Evolutionary conservation across 23 tunicate species (phyloP).

Genomic region (Corella eumyota): DNA sequence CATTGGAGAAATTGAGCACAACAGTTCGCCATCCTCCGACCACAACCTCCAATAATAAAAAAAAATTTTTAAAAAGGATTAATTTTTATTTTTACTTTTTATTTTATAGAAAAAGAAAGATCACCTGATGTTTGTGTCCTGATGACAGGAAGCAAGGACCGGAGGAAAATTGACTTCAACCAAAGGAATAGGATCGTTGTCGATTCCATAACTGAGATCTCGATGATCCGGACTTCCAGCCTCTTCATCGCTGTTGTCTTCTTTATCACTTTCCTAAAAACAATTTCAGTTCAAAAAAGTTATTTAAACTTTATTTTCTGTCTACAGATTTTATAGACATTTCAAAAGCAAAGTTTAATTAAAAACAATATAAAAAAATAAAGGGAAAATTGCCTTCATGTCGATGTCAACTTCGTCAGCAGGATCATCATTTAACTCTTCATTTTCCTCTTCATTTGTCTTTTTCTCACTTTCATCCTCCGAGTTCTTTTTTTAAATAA

Average conservation of each 20-base stretch:
- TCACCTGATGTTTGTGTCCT: slow-evolving; percentile 55
- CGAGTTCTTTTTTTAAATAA: too few species aligned
- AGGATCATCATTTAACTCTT: slow-evolving; percentile 41
- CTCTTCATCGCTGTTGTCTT: slow-evolving; percentile 9
- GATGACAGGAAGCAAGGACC: slow-evolving; percentile 69
- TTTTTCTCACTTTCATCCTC: slow-evolving; percentile 6
- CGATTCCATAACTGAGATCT: slow-evolving; percentile 21
- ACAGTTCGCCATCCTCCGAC: slow-evolving; percentile 53
- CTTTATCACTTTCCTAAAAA: too few species aligned
- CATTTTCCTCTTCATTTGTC: slow-evolving; percentile 6
- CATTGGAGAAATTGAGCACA: slow-evolving; percentile 42
- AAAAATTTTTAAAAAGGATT: too few species aligned
- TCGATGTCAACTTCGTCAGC: slow-evolving; percentile 47
- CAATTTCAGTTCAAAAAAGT: too few species aligned
- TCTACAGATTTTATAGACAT: too few species aligned
- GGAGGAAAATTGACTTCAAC: slow-evolving; percentile 56
- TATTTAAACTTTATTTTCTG: too few species aligned
- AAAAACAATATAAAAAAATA: background rate
- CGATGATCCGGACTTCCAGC: slow-evolving; percentile 15
- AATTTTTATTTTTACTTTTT: too few species aligned
- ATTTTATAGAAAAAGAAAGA: background rate
- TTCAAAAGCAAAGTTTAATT: too few species aligned
- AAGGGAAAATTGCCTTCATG: slow-evolving; percentile 12
- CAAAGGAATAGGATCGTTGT: slow-evolving; percentile 61
- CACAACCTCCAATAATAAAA: slow-evolving; percentile 32